A percentile compares a stretch with the other conserved stretches of the same genome.
phyloP scores from a whole-genome alignment of 37 sponge, comb jelly and placozoan genomes.

The Aplysina aerophoba region DNA sequence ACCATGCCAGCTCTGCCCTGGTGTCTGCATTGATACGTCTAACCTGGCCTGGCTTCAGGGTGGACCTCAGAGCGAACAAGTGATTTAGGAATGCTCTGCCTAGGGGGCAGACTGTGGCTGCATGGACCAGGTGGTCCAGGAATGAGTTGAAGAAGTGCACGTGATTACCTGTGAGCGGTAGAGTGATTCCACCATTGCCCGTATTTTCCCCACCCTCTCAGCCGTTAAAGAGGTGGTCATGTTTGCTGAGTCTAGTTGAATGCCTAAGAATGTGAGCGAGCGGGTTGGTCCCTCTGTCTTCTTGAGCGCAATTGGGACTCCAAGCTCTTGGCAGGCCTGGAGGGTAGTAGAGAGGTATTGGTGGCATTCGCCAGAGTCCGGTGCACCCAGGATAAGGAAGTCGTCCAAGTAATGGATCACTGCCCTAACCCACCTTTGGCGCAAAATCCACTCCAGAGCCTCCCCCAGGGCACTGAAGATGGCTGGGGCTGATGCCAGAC shows the following conservation, averaged over 20 bases:
- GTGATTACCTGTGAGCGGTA: no score
- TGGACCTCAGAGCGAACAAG: neutral
- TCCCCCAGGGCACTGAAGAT: constrained; percentile 44
- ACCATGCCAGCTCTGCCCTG: constrained; percentile 8
- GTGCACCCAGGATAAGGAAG: constrained; percentile 37
- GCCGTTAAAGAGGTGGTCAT: no score
- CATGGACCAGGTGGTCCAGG: constrained; percentile 1
- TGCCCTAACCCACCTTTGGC: constrained; percentile 9
- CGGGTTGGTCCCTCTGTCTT: constrained; percentile 59
- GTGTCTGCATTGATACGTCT: neutral
- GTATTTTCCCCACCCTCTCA: no score
- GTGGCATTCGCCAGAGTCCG: constrained; percentile 9
- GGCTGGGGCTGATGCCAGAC: constrained; percentile 17
- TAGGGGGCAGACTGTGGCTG: constrained; percentile 16
- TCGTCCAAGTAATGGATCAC: constrained; percentile 61
- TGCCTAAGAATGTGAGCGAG: constrained; percentile 47
- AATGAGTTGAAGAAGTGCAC: neutral
- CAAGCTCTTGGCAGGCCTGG: constrained; percentile 21
- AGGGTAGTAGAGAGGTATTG: neutral
- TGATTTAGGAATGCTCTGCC: constrained; percentile 26
- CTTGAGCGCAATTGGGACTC: constrained; percentile 50
- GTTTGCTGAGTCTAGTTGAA: constrained; percentile 39
- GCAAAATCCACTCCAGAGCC: constrained; percentile 30
- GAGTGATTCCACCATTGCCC: no score
- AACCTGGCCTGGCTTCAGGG: neutral